Percentiles rank a stretch among this genome's conserved stretches.
These are phyloP conservation scores for Drosophila trapezifrons DNA, from an alignment of 1,140 invertebrate genomes.

Conservation along the genomic window DNA sequence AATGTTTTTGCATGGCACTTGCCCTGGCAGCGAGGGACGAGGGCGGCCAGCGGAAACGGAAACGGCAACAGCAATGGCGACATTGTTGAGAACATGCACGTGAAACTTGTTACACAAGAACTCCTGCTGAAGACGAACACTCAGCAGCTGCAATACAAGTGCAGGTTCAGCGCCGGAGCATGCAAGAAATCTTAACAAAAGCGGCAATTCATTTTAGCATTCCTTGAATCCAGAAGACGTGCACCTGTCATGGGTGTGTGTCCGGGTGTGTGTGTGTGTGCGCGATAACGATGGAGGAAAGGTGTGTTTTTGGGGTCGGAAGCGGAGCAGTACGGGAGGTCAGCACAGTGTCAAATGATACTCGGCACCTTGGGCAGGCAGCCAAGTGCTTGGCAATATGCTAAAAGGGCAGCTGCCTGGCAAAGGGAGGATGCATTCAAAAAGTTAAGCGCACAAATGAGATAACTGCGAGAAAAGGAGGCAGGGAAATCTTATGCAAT, in stretches of 20 bases:
- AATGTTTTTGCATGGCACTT: constrained; percentile 69
- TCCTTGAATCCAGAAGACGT: constrained; percentile 71
- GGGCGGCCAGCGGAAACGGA: constrained; percentile 30
- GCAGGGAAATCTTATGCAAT: constrained; percentile 15
- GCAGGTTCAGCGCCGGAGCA: constrained; percentile 35
- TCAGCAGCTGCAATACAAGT: constrained; percentile 36
- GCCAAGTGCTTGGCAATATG: constrained; percentile 52
- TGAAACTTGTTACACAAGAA: constrained; percentile 74
- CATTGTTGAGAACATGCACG: constrained; percentile 79
- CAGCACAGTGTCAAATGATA: constrained; percentile 45
- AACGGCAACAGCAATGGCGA: constrained; percentile 61
- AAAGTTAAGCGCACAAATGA: constrained; percentile 51
- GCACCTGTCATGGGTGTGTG: constrained; percentile 65
- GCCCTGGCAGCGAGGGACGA: constrained; percentile 32
- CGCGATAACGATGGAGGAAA: constrained; percentile 11
- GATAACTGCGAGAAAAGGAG: constrained; percentile 35
- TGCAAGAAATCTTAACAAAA: constrained; percentile 79
- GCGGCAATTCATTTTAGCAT: constrained; percentile 80
- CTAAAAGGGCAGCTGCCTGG: constrained; percentile 42
- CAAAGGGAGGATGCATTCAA: constrained; percentile 43
- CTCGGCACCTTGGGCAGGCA: constrained; percentile 42
- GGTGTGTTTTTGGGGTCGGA: constrained; percentile 39
- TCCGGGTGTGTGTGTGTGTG: constrained; percentile 14
- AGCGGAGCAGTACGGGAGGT: constrained; percentile 15
- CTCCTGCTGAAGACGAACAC: constrained; percentile 33